Evolutionary conservation across 2,888 invertebrate species (phyloP).

Genomic region (Pemphredon lugubris): DNA sequence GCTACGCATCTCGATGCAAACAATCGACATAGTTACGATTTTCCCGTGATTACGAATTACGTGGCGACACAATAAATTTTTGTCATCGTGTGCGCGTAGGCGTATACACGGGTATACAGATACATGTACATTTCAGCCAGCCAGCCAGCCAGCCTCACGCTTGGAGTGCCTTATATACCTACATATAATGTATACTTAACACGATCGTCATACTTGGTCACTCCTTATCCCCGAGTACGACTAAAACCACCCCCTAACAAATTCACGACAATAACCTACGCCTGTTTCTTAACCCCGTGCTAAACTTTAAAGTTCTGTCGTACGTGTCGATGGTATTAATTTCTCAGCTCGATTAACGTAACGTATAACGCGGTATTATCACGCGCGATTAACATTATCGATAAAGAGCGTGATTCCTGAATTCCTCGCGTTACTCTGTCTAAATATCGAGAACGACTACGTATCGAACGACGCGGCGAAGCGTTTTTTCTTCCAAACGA

Average conservation of each 20-base stretch:
- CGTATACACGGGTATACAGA: conserved; percentile 49
- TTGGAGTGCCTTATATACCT: conserved; percentile 74
- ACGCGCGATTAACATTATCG: too few relatives aligned
- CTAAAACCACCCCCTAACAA: conserved; percentile 74
- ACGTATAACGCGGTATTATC: too few relatives aligned
- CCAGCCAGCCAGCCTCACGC: conserved; percentile 77
- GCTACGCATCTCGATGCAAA: too few relatives aligned
- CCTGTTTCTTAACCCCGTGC: conserved; percentile 32
- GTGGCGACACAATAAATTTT: too few relatives aligned
- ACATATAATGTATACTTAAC: conserved; percentile 58
- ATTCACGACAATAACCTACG: conserved; percentile 56
- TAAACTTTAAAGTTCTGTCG: conserved; percentile 23
- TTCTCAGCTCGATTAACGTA: neutral
- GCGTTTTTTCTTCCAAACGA: too few relatives aligned
- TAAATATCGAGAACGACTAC: too few relatives aligned
- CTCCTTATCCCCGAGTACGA: conserved; percentile 50
- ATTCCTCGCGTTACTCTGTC: too few relatives aligned
- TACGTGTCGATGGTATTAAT: conserved; percentile 35
- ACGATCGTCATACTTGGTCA: conserved; percentile 57
- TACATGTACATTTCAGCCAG: conserved; percentile 74
- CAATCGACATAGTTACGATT: too few relatives aligned
- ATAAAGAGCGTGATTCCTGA: too few relatives aligned
- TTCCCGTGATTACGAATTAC: too few relatives aligned
- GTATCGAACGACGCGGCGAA: too few relatives aligned
- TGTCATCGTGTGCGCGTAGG: too few relatives aligned